Evolutionary conservation across 2,113 vertebrate genomes (phyloP).

Genomic region (Petrocephalus zakoni): DNA sequence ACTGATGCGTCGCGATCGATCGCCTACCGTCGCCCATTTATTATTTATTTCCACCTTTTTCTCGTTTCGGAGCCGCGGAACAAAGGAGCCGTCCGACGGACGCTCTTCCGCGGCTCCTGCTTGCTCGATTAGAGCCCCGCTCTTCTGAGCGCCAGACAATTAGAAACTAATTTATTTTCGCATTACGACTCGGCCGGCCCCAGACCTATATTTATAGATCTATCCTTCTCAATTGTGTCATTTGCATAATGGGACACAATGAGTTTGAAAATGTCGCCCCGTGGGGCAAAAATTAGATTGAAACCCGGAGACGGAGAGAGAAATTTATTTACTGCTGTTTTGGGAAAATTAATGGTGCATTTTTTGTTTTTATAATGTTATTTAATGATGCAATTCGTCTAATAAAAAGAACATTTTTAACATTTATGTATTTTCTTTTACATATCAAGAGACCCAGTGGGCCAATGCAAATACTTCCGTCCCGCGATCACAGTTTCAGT

Average conservation of each 20-base stretch:
- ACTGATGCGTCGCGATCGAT: slow-evolving; percentile 58
- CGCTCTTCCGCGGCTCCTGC: not conserved
- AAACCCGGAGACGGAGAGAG: slow-evolving; percentile 76
- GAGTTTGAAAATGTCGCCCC: slow-evolving; percentile 74
- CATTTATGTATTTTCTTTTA: slow-evolving; percentile 63
- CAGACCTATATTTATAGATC: slow-evolving; percentile 71
- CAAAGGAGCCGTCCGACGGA: slow-evolving; percentile 10
- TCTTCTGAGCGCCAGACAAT: slow-evolving; percentile 77
- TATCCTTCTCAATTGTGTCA: slow-evolving; percentile 73
- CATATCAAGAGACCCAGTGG: slow-evolving; percentile 69
- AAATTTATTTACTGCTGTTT: slow-evolving; percentile 93
- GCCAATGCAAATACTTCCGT: slow-evolving; percentile 70
- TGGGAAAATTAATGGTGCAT: slow-evolving; percentile 99
- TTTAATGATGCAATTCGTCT: slow-evolving; percentile 99
- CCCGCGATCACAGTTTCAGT: slow-evolving; percentile 50
- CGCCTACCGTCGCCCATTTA: slow-evolving; percentile 49
- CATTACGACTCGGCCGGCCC: slow-evolving; percentile 66
- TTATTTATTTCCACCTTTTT: slow-evolving; percentile 50
- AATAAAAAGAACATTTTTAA: slow-evolving; percentile 86
- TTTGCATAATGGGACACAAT: slow-evolving; percentile 88
- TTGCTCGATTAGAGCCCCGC: slow-evolving; percentile 45
- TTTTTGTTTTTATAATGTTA: slow-evolving; percentile 98
- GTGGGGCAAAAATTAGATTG: slow-evolving; percentile 82
- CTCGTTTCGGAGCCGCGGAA: slow-evolving; percentile 36
- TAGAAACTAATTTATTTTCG: slow-evolving; percentile 82